Evolutionary conservation across 2,797 vertebrate genomes (phyloP).

Genomic region (Urocyon cinereoargenteus): DNA sequence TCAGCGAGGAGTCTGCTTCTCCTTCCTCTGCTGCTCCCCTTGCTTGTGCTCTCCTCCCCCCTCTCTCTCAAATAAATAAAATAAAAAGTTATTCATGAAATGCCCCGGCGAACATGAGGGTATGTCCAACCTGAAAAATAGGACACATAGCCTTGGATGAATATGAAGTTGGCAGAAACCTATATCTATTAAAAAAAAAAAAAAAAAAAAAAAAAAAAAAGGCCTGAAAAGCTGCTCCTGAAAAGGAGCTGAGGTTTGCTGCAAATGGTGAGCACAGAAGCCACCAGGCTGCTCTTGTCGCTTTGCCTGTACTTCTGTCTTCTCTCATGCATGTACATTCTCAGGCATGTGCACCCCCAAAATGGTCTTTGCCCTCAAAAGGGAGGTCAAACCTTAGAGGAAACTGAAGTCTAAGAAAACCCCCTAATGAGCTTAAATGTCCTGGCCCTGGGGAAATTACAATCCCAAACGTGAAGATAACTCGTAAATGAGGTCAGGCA

Average conservation of each 20-base stretch:
- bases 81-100: not conserved
- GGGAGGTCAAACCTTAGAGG: not conserved
- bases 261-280: not conserved
- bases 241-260: not conserved
- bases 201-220: not conserved
- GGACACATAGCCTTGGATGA: not conserved
- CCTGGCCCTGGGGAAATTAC: not conserved
- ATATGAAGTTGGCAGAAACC: not conserved
- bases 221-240: not conserved
- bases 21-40: not conserved
- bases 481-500: not conserved
- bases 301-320: not conserved
- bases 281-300: not conserved
- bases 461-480: not conserved
- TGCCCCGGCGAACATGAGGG: not conserved
- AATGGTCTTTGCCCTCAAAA: not conserved
- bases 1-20: not conserved
- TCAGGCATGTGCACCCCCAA: not conserved
- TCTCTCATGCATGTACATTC: not conserved
- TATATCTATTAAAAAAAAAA: not conserved
- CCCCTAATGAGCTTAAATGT: not conserved
- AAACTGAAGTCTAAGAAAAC: constrained; percentile 6
- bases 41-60: not conserved
- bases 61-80: not conserved
- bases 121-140: not conserved